phyloP scores from a whole-genome alignment of 2,888 invertebrate genomes.

The Hecatera dysodea region DNA sequence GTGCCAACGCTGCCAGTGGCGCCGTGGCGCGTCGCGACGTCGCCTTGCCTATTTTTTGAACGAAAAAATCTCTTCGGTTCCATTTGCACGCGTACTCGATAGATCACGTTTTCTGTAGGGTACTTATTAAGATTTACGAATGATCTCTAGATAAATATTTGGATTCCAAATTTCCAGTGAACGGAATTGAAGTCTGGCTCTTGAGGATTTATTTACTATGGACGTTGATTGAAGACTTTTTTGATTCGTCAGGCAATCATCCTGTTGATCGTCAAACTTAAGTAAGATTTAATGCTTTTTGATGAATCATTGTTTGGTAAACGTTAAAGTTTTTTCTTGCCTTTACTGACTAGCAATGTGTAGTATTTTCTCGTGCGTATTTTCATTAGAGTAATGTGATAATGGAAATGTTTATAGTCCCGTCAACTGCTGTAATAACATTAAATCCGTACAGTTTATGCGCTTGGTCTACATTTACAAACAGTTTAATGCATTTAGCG shows the following conservation, averaged over 20 bases:
- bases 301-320: conserved; percentile 48
- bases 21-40: conserved; percentile 79
- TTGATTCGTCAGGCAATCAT: conserved; percentile 36
- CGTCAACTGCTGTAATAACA: conserved; percentile 47
- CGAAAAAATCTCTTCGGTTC: conserved; percentile 69
- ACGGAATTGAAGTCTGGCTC: conserved; percentile 45
- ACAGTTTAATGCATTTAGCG: conserved; percentile 38
- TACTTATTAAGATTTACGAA: conserved; percentile 64
- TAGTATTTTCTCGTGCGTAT: conserved; percentile 35
- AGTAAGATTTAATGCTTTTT: conserved; percentile 30
- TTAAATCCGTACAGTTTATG: conserved; percentile 52
- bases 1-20: conserved; percentile 86
- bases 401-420: conserved; percentile 52
- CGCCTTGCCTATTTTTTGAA: conserved; percentile 81
- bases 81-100: conserved; percentile 20
- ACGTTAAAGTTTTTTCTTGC: conserved; percentile 3
- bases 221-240: conserved; percentile 46
- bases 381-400: conserved; percentile 45
- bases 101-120: conserved; percentile 39
- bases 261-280: conserved; percentile 21
- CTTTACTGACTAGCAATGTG: conserved; percentile 10
- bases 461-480: conserved; percentile 37
- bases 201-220: conserved; percentile 53
- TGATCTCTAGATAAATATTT: conserved; percentile 69
- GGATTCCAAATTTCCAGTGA: conserved; percentile 54